Evolutionary conservation across 2,888 invertebrate species (phyloP).

Genomic region (Erannis defoliaria): DNA sequence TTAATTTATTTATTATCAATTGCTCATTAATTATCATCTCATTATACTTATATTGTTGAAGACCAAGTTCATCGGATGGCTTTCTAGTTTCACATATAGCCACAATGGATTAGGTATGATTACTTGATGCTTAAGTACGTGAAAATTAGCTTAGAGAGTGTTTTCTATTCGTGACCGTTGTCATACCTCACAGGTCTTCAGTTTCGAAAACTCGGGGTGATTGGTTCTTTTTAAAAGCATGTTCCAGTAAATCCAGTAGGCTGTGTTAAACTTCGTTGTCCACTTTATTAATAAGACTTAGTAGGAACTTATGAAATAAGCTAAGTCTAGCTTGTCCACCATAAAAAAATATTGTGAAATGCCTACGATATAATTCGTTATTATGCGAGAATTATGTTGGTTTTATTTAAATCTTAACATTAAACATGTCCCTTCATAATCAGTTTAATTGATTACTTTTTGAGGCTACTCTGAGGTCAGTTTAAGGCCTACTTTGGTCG

Average conservation of each 20-base stretch:
- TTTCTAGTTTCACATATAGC: constrained; percentile 23
- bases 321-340: neutral
- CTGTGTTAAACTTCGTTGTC: neutral
- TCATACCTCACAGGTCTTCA: neutral
- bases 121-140: neutral
- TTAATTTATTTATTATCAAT: too few species aligned
- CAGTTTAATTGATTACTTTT: constrained; percentile 7
- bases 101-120: constrained; percentile 5
- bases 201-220: neutral
- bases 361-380: neutral
- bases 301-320: neutral
- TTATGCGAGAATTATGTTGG: constrained; percentile 3
- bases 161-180: neutral
- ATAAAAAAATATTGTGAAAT: neutral
- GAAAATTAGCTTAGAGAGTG: neutral
- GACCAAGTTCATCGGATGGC: constrained; percentile 7
- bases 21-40: constrained; percentile 32
- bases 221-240: neutral
- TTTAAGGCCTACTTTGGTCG: constrained; percentile 18
- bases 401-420: neutral
- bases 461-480: constrained; percentile 12
- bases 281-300: neutral
- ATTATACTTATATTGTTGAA: constrained; percentile 27
- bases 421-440: constrained; percentile 7
- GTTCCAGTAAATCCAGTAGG: neutral